Evolutionary conservation across 2,888 invertebrate genomes (phyloP).

Genomic region (Eupithecia abbreviata): DNA sequence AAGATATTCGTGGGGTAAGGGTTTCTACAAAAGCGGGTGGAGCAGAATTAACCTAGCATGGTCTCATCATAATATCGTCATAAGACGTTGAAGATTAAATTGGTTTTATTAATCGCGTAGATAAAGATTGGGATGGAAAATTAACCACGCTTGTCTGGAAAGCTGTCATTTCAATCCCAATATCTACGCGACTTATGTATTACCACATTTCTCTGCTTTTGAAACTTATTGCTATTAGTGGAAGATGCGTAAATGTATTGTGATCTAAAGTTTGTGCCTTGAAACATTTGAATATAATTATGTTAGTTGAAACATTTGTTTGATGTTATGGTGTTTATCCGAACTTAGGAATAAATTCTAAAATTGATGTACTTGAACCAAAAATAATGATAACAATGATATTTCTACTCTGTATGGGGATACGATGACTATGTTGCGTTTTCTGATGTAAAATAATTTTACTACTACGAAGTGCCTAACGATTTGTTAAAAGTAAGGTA

Average conservation of each 20-base stretch:
- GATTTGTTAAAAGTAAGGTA: background rate
- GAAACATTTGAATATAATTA: background rate
- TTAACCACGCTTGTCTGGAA: background rate
- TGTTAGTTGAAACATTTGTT: background rate
- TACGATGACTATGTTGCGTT: background rate
- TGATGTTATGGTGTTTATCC: background rate
- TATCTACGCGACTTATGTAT: background rate
- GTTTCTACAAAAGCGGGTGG: background rate
- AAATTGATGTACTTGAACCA: background rate
- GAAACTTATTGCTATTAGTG: background rate
- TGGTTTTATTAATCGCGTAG: background rate
- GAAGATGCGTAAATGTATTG: too few species aligned
- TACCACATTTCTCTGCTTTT: background rate
- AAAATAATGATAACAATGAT: background rate
- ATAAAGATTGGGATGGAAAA: background rate
- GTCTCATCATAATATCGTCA: background rate
- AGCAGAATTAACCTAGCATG: background rate
- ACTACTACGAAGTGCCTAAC: background rate
- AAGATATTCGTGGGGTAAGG: background rate
- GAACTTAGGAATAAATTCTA: background rate
- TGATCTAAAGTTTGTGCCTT: background rate
- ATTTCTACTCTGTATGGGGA: background rate
- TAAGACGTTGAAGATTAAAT: background rate
- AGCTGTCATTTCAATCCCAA: background rate
- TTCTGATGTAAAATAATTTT: background rate